Evolutionary conservation across 2,797 vertebrate genomes (phyloP).

Genomic region (Mycteria americana): DNA sequence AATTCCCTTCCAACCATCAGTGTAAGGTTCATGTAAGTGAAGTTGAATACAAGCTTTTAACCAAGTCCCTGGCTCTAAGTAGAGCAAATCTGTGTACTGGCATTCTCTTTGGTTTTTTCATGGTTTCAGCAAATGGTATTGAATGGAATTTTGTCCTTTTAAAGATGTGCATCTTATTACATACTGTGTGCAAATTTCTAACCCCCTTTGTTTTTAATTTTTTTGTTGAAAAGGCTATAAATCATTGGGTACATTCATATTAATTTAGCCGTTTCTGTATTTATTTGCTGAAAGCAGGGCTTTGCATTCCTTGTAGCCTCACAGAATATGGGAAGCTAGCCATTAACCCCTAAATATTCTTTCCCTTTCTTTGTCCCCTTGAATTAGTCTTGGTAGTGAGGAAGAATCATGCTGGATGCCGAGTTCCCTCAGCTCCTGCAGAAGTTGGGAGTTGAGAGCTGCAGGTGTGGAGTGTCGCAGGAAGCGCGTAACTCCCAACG

Average conservation of each 20-base stretch:
- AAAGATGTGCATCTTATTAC: background rate
- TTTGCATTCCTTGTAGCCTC: background rate
- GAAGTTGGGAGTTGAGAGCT: background rate
- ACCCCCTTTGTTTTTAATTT: background rate
- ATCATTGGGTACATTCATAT: background rate
- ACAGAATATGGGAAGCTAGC: background rate
- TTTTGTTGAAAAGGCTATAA: background rate
- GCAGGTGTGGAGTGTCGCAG: background rate
- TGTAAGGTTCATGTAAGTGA: background rate
- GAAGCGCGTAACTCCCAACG: fast-evolving
- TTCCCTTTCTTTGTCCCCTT: background rate
- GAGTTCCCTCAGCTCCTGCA: background rate
- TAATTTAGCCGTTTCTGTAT: background rate
- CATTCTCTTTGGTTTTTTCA: background rate
- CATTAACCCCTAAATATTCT: background rate
- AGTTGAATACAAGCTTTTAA: background rate
- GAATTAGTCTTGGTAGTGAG: background rate
- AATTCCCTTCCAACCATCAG: background rate
- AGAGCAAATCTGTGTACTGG: background rate
- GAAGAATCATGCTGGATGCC: background rate
- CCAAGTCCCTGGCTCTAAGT: background rate
- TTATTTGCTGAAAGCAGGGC: background rate
- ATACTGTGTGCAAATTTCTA: background rate
- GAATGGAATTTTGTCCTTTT: background rate
- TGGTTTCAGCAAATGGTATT: background rate